phyloP scores from a whole-genome alignment of 2,113 vertebrate genomes.

The Ploceus nigricollis region DNA sequence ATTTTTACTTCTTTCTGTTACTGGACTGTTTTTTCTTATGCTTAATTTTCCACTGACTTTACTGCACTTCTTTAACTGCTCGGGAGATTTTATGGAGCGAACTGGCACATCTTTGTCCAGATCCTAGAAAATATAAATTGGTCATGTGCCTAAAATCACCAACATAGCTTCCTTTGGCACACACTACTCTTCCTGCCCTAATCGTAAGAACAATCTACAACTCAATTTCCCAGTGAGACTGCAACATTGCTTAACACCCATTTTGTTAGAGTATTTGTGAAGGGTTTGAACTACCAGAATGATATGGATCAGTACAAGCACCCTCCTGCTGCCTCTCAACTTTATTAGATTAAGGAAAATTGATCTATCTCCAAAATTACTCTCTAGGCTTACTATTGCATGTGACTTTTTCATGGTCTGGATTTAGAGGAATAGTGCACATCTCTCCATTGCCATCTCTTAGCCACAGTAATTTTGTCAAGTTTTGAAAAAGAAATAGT shows the following conservation, averaged over 20 bases:
- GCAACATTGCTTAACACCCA: background rate
- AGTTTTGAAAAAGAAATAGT: background rate
- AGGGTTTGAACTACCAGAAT: background rate
- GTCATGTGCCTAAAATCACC: background rate
- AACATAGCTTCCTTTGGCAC: background rate
- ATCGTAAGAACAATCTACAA: background rate
- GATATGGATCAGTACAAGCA: conserved; percentile 3
- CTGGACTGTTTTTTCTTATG: background rate
- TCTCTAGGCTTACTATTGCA: background rate
- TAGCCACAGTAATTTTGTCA: background rate
- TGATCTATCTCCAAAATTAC: background rate
- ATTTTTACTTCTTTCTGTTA: background rate
- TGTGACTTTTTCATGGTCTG: background rate
- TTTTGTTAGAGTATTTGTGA: conserved; percentile 16
- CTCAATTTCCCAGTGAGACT: background rate
- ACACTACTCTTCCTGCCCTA: background rate
- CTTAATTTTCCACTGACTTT: background rate
- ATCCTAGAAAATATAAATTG: background rate
- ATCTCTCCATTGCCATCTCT: background rate
- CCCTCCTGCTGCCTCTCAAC: background rate
- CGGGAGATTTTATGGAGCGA: background rate
- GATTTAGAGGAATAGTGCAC: background rate
- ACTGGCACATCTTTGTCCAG: background rate
- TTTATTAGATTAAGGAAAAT: conserved; percentile 30
- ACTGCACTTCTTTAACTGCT: background rate